Percentiles rank a stretch among this genome's conserved stretches.
phyloP scores from a whole-genome alignment of 2,797 vertebrate genomes.

The Fringilla coelebs region DNA sequence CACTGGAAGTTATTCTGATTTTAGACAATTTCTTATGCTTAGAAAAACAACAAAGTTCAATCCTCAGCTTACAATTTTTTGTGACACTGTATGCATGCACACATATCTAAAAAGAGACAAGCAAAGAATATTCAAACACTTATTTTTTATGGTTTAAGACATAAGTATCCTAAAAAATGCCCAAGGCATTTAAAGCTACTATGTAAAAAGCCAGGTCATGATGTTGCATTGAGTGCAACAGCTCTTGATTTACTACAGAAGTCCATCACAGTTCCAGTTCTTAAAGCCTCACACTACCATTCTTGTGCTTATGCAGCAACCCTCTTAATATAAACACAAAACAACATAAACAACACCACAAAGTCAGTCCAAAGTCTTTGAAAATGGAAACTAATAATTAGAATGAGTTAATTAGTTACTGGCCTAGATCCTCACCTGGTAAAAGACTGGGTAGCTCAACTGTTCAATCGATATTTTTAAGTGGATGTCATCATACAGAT shows the following conservation, averaged over 20 bases:
- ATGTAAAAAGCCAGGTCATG: background rate
- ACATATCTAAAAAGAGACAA: background rate
- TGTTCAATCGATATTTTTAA: background rate
- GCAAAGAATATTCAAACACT: background rate
- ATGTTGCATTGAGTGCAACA: background rate
- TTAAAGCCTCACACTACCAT: background rate
- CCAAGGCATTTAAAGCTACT: background rate
- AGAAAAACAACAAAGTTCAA: background rate
- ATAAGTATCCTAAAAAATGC: background rate
- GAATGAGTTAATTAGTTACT: background rate
- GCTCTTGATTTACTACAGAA: background rate
- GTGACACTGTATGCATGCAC: background rate
- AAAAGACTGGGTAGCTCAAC: background rate
- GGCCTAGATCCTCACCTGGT: background rate
- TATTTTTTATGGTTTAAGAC: background rate
- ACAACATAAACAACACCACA: background rate
- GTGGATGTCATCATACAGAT: background rate
- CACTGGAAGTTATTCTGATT: background rate
- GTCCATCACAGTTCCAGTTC: background rate
- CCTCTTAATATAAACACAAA: background rate
- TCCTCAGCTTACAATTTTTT: background rate
- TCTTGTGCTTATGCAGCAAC: background rate
- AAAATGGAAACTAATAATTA: background rate
- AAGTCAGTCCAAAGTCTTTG: background rate
- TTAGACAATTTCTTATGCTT: background rate